Percentiles rank a stretch among this genome's conserved stretches.
phyloP scores from a whole-genome alignment of 2,113 vertebrate genomes.

The Columba janthina region DNA sequence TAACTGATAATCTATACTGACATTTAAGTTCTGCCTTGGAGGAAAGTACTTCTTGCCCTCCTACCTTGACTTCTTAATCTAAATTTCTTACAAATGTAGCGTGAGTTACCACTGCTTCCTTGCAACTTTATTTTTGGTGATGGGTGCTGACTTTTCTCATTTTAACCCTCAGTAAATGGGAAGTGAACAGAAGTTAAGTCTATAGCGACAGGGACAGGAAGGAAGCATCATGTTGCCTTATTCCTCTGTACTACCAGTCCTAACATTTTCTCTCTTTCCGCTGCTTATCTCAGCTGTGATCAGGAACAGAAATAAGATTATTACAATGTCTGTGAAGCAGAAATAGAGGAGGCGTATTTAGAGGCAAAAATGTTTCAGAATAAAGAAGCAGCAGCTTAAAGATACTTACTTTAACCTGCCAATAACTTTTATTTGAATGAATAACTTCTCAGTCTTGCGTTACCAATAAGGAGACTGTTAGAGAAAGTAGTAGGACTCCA shows the following conservation, averaged over 20 bases:
- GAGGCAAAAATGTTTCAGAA: background rate
- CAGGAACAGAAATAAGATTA: background rate
- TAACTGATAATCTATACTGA: slow-evolving; percentile 35
- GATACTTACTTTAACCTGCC: background rate
- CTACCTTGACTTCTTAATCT: background rate
- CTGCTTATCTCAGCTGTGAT: background rate
- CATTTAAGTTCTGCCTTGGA: slow-evolving; percentile 33
- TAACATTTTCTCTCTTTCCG: background rate
- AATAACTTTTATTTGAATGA: background rate
- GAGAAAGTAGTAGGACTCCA: background rate
- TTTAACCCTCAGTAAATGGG: background rate
- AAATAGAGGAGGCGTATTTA: background rate
- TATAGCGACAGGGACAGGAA: background rate
- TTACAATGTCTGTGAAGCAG: background rate
- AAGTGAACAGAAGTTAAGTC: background rate
- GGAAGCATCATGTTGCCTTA: background rate
- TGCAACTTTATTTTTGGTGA: background rate
- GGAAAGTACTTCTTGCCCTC: background rate
- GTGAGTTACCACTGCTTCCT: background rate
- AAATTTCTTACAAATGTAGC: background rate
- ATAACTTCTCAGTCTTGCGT: background rate
- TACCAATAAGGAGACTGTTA: background rate
- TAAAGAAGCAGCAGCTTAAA: background rate
- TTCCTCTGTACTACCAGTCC: background rate
- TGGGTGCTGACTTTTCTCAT: background rate